Percentiles rank a stretch among this genome's conserved stretches.
phyloP scores from a whole-genome alignment of 2,888 invertebrate genomes.

The Plemyria rubiginata region DNA sequence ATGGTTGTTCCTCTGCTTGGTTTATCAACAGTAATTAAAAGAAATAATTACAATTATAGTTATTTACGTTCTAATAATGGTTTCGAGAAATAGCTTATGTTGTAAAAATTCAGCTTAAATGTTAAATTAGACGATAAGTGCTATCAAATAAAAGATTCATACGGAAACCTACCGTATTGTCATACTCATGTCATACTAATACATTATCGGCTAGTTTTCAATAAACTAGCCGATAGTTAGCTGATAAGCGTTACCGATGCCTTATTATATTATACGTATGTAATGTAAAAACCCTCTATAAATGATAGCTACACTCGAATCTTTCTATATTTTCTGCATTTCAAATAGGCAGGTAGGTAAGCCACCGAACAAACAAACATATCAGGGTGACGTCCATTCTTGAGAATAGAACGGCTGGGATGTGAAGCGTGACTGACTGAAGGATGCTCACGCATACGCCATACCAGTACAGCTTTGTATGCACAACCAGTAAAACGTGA shows the following conservation, averaged over 20 bases:
- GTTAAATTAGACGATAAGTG: too few species aligned
- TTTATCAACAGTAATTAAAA: too few species aligned
- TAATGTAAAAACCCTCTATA: background rate
- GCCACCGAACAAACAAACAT: slow-evolving; percentile 50
- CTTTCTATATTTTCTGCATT: slow-evolving; percentile 8
- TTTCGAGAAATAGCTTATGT: too few species aligned
- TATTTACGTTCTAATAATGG: too few species aligned
- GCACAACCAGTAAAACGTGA: slow-evolving; percentile 41
- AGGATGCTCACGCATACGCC: slow-evolving; percentile 61
- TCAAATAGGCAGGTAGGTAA: slow-evolving; percentile 16
- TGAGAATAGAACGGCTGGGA: slow-evolving; percentile 51
- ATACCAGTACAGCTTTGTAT: slow-evolving; percentile 57
- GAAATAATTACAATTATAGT: too few species aligned
- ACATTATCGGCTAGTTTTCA: too few species aligned
- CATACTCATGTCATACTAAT: too few species aligned
- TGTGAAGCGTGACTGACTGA: slow-evolving; percentile 66
- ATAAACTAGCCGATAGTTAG: too few species aligned
- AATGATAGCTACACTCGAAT: background rate
- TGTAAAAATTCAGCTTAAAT: too few species aligned
- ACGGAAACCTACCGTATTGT: too few species aligned
- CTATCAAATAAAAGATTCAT: too few species aligned
- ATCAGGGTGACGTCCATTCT: slow-evolving; percentile 55
- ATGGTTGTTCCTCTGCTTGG: too few species aligned
- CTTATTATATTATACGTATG: background rate
- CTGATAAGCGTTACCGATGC: background rate